These are phyloP conservation scores for Centroberyx gerrardi DNA, from an alignment of 2,797 vertebrate genomes.

Conservation along the genomic window DNA sequence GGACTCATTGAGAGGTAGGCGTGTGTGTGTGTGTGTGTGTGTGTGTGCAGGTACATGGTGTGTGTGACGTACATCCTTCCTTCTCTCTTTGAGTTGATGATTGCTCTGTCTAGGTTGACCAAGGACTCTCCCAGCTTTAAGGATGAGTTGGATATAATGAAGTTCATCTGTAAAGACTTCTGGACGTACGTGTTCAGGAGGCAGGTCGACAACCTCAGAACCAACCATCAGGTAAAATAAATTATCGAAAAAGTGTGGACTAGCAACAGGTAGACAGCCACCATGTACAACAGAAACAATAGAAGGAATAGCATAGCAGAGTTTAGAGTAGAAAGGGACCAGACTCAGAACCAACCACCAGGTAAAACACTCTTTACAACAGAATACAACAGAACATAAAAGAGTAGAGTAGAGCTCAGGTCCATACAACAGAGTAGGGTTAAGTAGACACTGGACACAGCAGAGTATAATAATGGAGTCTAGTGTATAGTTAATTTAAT, in stretches of 20 bases:
- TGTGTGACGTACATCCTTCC: neutral
- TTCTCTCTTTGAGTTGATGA: neutral
- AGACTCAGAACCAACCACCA: neutral
- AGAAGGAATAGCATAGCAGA: neutral
- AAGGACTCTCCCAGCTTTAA: constrained; percentile 88
- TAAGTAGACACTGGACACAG: neutral
- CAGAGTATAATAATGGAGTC: too few relatives aligned
- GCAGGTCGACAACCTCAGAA: constrained; percentile 91
- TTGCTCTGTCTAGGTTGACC: constrained; percentile 83
- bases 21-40: neutral
- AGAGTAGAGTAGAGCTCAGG: neutral
- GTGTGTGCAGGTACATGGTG: neutral
- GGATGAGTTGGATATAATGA: constrained; percentile 91
- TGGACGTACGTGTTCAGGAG: constrained; percentile 90
- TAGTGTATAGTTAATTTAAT: too few relatives aligned
- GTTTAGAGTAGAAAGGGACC: neutral
- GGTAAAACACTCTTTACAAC: neutral
- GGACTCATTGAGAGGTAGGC: constrained; percentile 90
- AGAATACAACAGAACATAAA: neutral
- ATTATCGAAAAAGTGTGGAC: neutral
- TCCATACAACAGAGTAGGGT: neutral
- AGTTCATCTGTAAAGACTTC: constrained; percentile 93
- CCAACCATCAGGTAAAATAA: constrained; percentile 90
- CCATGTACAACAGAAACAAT: neutral
- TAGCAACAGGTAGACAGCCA: neutral